Evolutionary conservation across 2,113 vertebrate genomes (phyloP).

Genomic region (Oenanthe oenanthe): DNA sequence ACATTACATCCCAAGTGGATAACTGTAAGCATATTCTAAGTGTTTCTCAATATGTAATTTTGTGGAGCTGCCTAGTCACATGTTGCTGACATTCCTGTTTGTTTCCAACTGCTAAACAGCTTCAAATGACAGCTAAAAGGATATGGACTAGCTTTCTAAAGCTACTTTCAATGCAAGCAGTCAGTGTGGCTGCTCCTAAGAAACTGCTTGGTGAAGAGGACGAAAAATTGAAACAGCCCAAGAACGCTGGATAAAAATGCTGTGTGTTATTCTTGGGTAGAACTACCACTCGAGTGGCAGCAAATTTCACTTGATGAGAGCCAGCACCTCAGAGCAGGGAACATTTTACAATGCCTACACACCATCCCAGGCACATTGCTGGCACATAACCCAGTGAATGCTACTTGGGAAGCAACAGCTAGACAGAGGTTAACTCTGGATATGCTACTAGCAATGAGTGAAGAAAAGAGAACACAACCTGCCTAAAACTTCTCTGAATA

Average conservation of each 20-base stretch:
- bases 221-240: not conserved
- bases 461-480: not conserved
- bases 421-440: not conserved
- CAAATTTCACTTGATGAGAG: not conserved
- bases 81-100: not conserved
- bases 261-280: not conserved
- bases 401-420: not conserved
- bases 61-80: not conserved
- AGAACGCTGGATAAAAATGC: not conserved
- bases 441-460: not conserved
- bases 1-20: not conserved
- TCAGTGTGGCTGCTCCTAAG: not conserved
- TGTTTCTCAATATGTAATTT: conserved; percentile 20
- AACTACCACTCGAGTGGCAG: not conserved
- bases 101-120: not conserved
- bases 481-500: not conserved
- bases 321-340: not conserved
- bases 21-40: not conserved
- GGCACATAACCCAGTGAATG: not conserved
- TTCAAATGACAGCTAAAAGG: not conserved
- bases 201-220: not conserved
- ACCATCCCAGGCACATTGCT: not conserved
- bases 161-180: not conserved
- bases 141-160: not conserved
- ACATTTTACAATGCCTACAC: not conserved